Conservation (phyloP, 2,797 vertebrate species). For the Ptychadena robeensis region DNA sequence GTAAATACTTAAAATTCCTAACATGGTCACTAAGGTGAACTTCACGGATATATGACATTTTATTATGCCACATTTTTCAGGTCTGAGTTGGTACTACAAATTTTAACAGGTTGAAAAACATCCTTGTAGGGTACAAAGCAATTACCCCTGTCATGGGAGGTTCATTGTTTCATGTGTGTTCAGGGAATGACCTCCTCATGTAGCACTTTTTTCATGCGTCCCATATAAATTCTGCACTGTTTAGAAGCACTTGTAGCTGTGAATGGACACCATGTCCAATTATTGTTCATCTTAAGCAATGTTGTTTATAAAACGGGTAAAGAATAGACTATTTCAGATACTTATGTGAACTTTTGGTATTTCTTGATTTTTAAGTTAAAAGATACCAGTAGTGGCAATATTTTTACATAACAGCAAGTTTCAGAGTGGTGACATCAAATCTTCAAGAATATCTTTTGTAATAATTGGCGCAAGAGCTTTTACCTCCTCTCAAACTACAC, state of each 20-base stretch:
- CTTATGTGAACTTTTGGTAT: not conserved
- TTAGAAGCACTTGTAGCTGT: constrained; percentile 12
- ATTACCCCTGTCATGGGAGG: not conserved
- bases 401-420: not conserved
- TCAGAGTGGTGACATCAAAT: too few species aligned
- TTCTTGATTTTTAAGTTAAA: not conserved
- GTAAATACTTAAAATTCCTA: not conserved
- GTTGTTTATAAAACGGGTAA: constrained; percentile 21
- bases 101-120: not conserved
- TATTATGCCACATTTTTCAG: not conserved
- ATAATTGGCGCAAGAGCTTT: too few species aligned
- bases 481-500: too few species aligned
- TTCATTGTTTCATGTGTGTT: constrained; percentile 9
- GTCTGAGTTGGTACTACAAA: not conserved
- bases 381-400: not conserved
- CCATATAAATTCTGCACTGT: constrained; percentile 34
- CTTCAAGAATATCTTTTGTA: too few species aligned
- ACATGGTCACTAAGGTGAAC: not conserved
- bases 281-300: constrained; percentile 12
- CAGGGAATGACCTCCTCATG: constrained; percentile 18
- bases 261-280: not conserved
- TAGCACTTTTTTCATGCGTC: constrained; percentile 25
- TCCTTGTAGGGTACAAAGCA: not conserved
- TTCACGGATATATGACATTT: not conserved
- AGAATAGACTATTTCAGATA: not conserved